These are phyloP conservation scores for Ibidorhyncha struthersii DNA, from an alignment of 2,113 vertebrate species.

Conservation along the genomic window DNA sequence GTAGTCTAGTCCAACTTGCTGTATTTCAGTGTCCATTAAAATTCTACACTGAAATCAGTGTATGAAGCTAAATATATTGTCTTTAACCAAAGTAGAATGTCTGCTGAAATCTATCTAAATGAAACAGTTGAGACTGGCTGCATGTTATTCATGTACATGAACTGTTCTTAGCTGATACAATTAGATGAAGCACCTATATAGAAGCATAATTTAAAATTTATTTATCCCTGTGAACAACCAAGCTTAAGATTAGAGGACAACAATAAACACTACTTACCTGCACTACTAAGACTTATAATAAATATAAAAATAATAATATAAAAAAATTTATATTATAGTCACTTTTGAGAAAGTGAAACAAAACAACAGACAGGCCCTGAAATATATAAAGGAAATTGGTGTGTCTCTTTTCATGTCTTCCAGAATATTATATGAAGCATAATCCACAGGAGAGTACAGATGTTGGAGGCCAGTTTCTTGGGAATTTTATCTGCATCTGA, in stretches of 20 bases:
- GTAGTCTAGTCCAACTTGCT: not conserved
- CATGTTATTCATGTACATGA: not conserved
- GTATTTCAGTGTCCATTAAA: not conserved
- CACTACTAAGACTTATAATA: not conserved
- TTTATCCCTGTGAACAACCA: not conserved
- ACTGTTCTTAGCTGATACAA: not conserved
- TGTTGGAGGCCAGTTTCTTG: not conserved
- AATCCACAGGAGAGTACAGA: not conserved
- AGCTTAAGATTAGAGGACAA: not conserved
- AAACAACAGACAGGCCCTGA: not conserved
- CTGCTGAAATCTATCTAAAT: not conserved
- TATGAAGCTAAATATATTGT: not conserved
- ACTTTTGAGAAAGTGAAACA: not conserved
- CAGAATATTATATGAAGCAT: not conserved
- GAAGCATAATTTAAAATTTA: not conserved
- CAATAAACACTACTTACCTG: not conserved
- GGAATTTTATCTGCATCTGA: constrained; percentile 1
- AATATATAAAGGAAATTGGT: not conserved
- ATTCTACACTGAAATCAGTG: not conserved
- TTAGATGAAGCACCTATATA: not conserved
- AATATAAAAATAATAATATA: not conserved
- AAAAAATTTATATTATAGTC: not conserved
- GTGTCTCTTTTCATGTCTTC: not conserved
- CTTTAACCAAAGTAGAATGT: not conserved
- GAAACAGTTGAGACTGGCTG: not conserved